phyloP scores from a whole-genome alignment of 2,797 vertebrate species.

The Pagetopsis macropterus region DNA sequence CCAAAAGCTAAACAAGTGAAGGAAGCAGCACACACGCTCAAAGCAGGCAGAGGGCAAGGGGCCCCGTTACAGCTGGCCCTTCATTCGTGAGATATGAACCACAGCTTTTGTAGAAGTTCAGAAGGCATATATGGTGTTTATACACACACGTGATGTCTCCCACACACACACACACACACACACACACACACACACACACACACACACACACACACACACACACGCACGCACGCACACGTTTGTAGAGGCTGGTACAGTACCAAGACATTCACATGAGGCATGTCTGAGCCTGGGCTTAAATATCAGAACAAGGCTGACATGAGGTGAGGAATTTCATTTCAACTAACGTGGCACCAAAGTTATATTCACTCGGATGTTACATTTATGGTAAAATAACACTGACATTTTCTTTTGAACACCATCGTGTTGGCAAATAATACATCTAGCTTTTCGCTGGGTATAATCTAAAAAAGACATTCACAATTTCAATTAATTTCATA shows the following conservation, averaged over 20 bases:
- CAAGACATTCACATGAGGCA: slow-evolving; percentile 25
- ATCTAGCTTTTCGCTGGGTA: not conserved
- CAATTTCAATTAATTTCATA: too few species aligned
- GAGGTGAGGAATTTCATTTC: slow-evolving; percentile 37
- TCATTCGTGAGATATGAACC: too few species aligned
- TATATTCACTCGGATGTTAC: slow-evolving; percentile 14
- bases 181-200: too few species aligned
- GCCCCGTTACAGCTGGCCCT: too few species aligned
- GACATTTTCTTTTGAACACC: not conserved
- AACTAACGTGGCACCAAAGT: not conserved
- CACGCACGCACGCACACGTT: not conserved
- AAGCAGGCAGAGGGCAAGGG: slow-evolving; percentile 13
- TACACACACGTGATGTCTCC: too few species aligned
- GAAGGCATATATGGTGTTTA: too few species aligned
- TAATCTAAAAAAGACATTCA: too few species aligned
- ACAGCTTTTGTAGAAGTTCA: too few species aligned
- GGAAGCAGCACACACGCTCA: slow-evolving; percentile 27
- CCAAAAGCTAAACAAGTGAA: slow-evolving; percentile 42
- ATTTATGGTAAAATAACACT: not conserved
- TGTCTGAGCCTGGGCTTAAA: slow-evolving; percentile 42
- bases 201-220: too few species aligned
- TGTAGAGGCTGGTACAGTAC: slow-evolving; percentile 5
- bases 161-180: too few species aligned
- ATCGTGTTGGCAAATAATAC: not conserved
- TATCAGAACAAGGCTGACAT: slow-evolving; percentile 39